Evolutionary conservation across 2,113 vertebrate genomes (phyloP).

Genomic region (Tragelaphus strepsiceros): DNA sequence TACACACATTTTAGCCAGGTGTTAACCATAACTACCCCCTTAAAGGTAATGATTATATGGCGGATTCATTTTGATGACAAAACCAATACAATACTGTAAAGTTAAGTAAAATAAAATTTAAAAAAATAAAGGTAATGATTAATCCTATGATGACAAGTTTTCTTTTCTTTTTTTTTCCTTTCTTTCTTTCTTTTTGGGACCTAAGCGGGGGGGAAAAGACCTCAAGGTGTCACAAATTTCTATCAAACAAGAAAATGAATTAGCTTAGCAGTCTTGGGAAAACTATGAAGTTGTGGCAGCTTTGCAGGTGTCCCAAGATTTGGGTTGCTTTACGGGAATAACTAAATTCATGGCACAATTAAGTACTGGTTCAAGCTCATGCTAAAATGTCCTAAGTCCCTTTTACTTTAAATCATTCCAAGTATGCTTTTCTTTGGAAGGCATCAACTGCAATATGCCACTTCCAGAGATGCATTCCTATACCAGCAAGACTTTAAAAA

Average conservation of each 20-base stretch:
- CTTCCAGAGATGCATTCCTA: neutral
- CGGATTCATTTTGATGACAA: no score
- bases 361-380: neutral
- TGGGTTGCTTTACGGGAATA: neutral
- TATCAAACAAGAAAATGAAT: constrained; percentile 1
- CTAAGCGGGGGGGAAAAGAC: neutral
- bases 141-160: neutral
- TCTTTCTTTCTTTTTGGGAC: neutral
- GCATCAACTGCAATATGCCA: neutral
- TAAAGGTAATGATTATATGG: neutral
- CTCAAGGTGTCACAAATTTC: neutral
- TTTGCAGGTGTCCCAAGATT: neutral
- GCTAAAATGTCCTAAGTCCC: neutral
- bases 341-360: neutral
- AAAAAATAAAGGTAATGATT: neutral
- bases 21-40: neutral
- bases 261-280: neutral
- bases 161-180: neutral
- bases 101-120: no score
- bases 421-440: neutral
- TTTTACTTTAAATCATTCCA: neutral
- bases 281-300: neutral
- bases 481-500: neutral
- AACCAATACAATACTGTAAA: no score
- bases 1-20: neutral